Conservation (phyloP, 2,113 vertebrate genomes). For the Clarias batrachus region DNA sequence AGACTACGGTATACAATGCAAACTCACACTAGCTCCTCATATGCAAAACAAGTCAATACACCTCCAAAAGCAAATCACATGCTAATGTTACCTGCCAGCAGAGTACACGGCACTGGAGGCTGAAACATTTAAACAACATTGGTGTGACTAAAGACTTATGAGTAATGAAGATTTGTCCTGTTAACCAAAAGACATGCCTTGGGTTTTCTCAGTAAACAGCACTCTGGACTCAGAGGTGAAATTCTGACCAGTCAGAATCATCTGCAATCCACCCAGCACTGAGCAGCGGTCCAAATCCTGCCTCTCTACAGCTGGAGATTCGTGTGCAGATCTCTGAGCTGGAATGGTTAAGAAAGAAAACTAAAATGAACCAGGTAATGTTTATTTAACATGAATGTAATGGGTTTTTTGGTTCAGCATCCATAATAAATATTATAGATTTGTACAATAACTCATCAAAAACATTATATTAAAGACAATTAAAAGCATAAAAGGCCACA, state of each 20-base stretch:
- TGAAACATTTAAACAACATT: constrained; percentile 16
- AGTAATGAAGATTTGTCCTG: neutral
- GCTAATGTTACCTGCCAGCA: constrained; percentile 34
- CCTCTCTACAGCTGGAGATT: constrained; percentile 87
- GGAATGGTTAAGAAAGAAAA: constrained; percentile 32
- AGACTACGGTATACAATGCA: constrained; percentile 52
- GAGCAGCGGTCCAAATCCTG: constrained; percentile 87
- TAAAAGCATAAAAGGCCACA: neutral
- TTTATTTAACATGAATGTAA: neutral
- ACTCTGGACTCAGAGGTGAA: constrained; percentile 94
- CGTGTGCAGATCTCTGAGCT: constrained; percentile 95
- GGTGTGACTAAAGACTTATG: neutral
- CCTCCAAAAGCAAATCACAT: constrained; percentile 49
- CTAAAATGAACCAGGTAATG: neutral
- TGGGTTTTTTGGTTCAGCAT: neutral
- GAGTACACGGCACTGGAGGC: neutral
- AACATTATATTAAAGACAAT: neutral
- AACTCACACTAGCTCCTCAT: constrained; percentile 49
- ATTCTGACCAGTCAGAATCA: constrained; percentile 93
- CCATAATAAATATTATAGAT: neutral
- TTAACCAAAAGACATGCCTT: constrained; percentile 75
- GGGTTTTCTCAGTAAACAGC: constrained; percentile 91
- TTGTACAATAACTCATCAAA: neutral
- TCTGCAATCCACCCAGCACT: constrained; percentile 87
- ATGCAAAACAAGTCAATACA: constrained; percentile 64